These are phyloP conservation scores for Leptinotarsa peninsularis DNA, from an alignment of 2,888 invertebrate species.

Conservation along the genomic window DNA sequence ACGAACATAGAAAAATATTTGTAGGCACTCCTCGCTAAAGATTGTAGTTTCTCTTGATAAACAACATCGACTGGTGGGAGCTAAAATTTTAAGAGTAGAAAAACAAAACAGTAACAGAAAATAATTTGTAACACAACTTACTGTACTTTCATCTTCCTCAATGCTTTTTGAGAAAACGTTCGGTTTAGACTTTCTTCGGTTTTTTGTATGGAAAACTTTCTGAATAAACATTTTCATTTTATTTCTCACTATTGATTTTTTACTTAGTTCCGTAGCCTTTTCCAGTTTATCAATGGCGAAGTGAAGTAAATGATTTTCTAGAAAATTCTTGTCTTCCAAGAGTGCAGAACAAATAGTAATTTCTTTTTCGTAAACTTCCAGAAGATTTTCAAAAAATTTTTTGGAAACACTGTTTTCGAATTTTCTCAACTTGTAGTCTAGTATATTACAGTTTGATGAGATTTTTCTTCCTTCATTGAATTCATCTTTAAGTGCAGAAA, in stretches of 20 bases:
- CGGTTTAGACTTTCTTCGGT: neutral
- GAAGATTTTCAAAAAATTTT: conserved; percentile 46
- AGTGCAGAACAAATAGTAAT: conserved; percentile 39
- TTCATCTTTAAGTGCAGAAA: neutral
- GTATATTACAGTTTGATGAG: conserved; percentile 2
- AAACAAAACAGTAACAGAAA: neutral
- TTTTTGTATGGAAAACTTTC: conserved; percentile 23
- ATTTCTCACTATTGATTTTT: conserved; percentile 12
- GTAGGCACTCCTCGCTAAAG: conserved; percentile 42
- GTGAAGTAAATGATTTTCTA: conserved; percentile 39
- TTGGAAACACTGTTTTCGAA: conserved; percentile 33
- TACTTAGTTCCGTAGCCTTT: conserved; percentile 22
- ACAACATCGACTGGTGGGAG: conserved; percentile 26
- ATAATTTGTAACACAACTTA: neutral
- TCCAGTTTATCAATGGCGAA: neutral
- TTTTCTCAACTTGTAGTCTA: conserved; percentile 10
- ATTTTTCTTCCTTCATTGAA: neutral
- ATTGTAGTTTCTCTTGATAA: conserved; percentile 42
- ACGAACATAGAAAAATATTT: conserved; percentile 49
- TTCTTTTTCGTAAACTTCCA: conserved; percentile 49
- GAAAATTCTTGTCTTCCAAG: conserved; percentile 43
- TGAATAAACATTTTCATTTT: conserved; percentile 22
- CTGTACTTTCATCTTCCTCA: neutral
- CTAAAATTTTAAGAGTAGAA: conserved; percentile 13
- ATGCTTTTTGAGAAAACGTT: neutral